Conservation (phyloP, 2,113 vertebrate species). For the Chlorocebus sabaeus region DNA sequence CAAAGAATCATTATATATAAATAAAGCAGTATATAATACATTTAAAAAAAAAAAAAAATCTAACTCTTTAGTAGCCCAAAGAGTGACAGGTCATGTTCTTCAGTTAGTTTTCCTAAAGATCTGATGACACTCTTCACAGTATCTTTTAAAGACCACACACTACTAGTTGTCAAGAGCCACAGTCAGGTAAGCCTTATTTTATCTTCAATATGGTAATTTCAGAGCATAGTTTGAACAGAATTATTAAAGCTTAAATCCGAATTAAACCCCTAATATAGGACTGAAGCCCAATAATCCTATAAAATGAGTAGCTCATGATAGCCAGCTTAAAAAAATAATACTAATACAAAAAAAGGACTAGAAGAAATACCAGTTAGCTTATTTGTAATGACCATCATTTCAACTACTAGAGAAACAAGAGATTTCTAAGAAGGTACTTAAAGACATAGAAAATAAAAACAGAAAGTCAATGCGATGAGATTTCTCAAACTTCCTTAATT, state of each 20-base stretch:
- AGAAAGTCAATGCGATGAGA: neutral
- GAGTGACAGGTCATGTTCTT: neutral
- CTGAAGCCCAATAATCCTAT: neutral
- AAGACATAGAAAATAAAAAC: conserved; percentile 28
- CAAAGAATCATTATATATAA: neutral
- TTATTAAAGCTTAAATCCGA: neutral
- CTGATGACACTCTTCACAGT: neutral
- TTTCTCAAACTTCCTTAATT: neutral
- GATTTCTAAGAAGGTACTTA: neutral
- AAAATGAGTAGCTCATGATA: too few species aligned
- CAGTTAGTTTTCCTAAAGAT: neutral
- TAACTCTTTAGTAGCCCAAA: neutral
- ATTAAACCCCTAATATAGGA: neutral
- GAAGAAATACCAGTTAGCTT: neutral
- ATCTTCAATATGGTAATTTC: neutral
- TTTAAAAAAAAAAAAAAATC: neutral
- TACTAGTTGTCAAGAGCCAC: neutral
- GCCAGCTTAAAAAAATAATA: too few species aligned
- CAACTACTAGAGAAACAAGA: conserved; percentile 3
- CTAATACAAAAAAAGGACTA: neutral
- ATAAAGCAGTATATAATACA: neutral
- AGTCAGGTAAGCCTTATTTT: conserved; percentile 9
- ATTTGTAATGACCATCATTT: neutral
- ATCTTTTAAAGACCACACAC: neutral
- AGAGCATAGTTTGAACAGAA: neutral